Conservation (phyloP, 2,888 invertebrate genomes). For the Pyralis farinalis region DNA sequence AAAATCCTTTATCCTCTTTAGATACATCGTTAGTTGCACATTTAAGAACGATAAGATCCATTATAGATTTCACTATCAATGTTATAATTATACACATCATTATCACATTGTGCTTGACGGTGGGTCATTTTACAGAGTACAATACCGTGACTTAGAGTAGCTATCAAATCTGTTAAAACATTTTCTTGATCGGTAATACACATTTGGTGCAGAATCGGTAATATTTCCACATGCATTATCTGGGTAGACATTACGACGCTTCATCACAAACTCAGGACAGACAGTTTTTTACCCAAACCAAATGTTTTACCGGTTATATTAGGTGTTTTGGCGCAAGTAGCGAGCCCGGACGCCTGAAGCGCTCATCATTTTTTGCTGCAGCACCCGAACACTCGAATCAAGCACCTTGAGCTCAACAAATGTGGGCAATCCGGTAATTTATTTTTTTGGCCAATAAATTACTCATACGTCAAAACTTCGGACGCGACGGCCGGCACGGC, state of each 20-base stretch:
- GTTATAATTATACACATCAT: no score
- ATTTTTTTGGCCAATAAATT: constrained; percentile 79
- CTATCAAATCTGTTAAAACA: no score
- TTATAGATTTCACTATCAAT: no score
- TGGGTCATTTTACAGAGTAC: no score
- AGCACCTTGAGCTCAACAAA: constrained; percentile 71
- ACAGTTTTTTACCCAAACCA: not conserved
- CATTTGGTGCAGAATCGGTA: no score
- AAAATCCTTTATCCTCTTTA: no score
- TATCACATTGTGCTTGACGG: no score
- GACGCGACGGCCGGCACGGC: constrained; percentile 48
- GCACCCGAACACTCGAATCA: constrained; percentile 76
- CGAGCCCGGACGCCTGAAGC: constrained; percentile 56
- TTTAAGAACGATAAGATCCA: no score
- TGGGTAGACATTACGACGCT: constrained; percentile 3
- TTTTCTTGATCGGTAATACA: no score
- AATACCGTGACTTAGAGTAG: no score
- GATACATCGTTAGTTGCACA: no score
- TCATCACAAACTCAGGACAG: not conserved
- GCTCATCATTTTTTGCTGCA: constrained; percentile 65
- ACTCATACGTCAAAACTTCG: constrained; percentile 78
- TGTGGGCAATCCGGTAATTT: constrained; percentile 77
- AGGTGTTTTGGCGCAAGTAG: constrained; percentile 48
- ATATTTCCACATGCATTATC: no score
- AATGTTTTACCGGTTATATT: constrained; percentile 8